Percentiles rank a stretch among this genome's conserved stretches.
These are phyloP conservation scores for Anthopleura xanthogrammica DNA, from an alignment of 92 coral and sea anemone species.

Conservation along the genomic window DNA sequence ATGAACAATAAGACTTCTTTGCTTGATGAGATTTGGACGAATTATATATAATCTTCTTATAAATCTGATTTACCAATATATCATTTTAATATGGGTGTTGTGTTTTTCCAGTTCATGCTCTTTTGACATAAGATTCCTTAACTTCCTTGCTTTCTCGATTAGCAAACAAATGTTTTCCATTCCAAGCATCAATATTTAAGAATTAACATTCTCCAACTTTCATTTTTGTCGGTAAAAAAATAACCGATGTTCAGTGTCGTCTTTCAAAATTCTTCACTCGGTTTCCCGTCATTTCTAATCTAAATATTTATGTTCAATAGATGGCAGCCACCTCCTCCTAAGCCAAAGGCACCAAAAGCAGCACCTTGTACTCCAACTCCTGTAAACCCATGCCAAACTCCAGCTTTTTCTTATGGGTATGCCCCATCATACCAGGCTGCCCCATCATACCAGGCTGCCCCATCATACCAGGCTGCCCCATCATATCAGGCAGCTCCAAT, in stretches of 20 bases:
- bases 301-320: neutral
- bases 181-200: too few relatives aligned
- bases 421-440: conserved; percentile 34
- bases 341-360: conserved; percentile 38
- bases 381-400: conserved; percentile 35
- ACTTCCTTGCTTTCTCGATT: too few relatives aligned
- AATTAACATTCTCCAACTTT: too few relatives aligned
- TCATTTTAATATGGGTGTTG: too few relatives aligned
- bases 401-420: conserved; percentile 19
- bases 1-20: too few relatives aligned
- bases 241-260: neutral
- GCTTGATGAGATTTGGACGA: too few relatives aligned
- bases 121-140: too few relatives aligned
- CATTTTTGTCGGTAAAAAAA: too few relatives aligned
- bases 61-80: too few relatives aligned
- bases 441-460: conserved; percentile 35
- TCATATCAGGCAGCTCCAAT: conserved; percentile 26
- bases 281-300: conserved; percentile 38
- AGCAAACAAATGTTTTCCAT: too few relatives aligned
- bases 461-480: conserved; percentile 9
- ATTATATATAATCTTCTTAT: too few relatives aligned
- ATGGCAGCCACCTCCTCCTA: conserved; percentile 43
- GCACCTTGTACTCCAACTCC: conserved; percentile 56
- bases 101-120: too few relatives aligned
- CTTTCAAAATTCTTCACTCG: neutral